Conservation (phyloP, 2,888 invertebrate species). For the Fragum whitleyi region DNA sequence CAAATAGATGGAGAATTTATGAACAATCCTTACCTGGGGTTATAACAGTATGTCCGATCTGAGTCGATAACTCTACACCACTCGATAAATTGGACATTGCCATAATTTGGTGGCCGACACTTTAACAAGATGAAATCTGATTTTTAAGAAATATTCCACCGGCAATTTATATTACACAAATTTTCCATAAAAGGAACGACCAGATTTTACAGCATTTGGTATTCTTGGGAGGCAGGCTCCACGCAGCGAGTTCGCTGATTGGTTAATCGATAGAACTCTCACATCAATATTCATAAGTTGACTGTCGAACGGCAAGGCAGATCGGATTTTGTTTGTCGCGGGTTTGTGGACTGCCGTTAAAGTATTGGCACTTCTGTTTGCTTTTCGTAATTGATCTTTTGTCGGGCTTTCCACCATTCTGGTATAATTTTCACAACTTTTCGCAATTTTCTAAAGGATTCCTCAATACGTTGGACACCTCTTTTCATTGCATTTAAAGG, state of each 20-base stretch:
- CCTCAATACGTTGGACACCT: conserved; percentile 12
- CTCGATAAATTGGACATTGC: conserved; percentile 37
- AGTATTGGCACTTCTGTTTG: conserved; percentile 60
- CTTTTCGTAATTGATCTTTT: conserved; percentile 62
- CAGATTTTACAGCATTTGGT: conserved; percentile 35
- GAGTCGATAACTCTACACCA: conserved; percentile 42
- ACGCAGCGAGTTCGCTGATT: conserved; percentile 33
- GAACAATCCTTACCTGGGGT: conserved; percentile 13
- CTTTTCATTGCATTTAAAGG: conserved; percentile 16
- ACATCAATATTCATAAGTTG: conserved; percentile 57
- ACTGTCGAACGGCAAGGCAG: conserved; percentile 30
- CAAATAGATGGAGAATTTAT: not conserved
- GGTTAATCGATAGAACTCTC: conserved; percentile 34
- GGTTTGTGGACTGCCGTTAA: conserved; percentile 30
- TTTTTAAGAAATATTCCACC: conserved; percentile 49
- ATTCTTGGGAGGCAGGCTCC: conserved; percentile 38
- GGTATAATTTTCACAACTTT: conserved; percentile 55
- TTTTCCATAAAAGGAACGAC: conserved; percentile 48
- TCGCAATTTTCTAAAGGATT: conserved; percentile 22
- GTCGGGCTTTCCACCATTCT: conserved; percentile 39
- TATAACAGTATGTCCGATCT: not conserved
- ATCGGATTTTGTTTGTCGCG: conserved; percentile 48
- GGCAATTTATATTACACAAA: conserved; percentile 65
- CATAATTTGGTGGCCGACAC: conserved; percentile 35
- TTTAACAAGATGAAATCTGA: conserved; percentile 51